These are phyloP conservation scores for Portunus trituberculatus DNA, from an alignment of 1,140 invertebrate species.

Conservation along the genomic window DNA sequence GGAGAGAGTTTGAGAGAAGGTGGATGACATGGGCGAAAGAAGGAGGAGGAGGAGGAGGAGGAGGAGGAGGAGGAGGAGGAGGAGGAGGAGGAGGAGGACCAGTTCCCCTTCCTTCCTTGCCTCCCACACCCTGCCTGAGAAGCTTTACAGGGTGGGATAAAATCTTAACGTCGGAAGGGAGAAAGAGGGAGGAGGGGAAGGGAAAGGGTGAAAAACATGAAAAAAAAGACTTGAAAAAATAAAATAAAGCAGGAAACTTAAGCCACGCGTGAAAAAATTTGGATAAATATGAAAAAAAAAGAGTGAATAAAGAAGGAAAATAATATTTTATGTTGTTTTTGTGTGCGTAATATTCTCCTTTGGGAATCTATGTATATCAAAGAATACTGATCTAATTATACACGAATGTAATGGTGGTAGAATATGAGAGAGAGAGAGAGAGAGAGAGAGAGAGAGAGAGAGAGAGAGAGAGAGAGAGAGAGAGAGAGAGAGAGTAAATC, in stretches of 20 bases:
- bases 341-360: background rate
- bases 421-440: background rate
- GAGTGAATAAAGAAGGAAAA: background rate
- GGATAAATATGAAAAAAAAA: background rate
- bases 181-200: background rate
- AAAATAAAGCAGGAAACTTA: background rate
- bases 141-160: background rate
- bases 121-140: background rate
- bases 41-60: background rate
- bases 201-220: background rate
- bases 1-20: too few relatives aligned
- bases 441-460: background rate
- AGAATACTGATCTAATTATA: conserved; percentile 1
- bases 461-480: background rate
- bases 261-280: background rate
- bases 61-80: background rate
- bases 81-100: background rate
- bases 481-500: background rate
- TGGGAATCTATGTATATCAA: background rate
- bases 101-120: too few relatives aligned
- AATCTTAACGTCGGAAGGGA: background rate
- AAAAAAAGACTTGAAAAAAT: background rate
- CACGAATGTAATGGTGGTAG: background rate
- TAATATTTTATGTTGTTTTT: background rate
- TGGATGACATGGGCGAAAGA: background rate